These are phyloP conservation scores for Xiphophorus couchianus DNA, from an alignment of 2,113 vertebrate species.

Conservation along the genomic window DNA sequence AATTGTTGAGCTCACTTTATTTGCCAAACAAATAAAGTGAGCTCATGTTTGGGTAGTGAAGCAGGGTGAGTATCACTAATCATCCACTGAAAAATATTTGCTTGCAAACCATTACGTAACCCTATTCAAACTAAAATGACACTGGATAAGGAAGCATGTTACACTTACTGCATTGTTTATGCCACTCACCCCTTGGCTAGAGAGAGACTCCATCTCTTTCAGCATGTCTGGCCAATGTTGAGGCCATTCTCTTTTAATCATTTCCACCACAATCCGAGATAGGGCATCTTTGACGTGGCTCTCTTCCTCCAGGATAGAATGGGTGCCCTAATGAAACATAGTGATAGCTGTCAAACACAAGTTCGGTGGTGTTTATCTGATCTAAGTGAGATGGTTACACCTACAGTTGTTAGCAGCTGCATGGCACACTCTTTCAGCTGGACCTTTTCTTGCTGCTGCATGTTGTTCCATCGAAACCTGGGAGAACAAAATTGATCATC, in stretches of 20 bases:
- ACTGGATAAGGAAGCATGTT: neutral
- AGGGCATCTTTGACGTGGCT: slow-evolving; percentile 95
- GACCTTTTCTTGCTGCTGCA: slow-evolving; percentile 91
- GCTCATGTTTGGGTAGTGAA: neutral
- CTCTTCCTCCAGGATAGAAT: slow-evolving; percentile 91
- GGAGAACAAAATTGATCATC: neutral
- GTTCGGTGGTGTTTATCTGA: neutral
- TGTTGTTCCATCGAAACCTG: slow-evolving; percentile 95
- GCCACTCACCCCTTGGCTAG: slow-evolving; percentile 87
- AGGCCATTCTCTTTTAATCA: slow-evolving; percentile 99
- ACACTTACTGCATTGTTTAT: neutral
- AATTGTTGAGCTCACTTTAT: neutral
- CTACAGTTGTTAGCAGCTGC: slow-evolving; percentile 80
- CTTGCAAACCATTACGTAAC: slow-evolving; percentile 18
- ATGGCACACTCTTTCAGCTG: slow-evolving; percentile 94
- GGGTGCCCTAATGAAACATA: slow-evolving; percentile 84
- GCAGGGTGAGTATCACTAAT: slow-evolving; percentile 22
- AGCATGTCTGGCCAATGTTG: slow-evolving; percentile 98
- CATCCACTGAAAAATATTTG: slow-evolving; percentile 7
- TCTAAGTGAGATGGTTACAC: neutral
- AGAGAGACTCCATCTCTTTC: slow-evolving; percentile 91
- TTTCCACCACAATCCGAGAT: slow-evolving; percentile 94
- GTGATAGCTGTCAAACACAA: slow-evolving; percentile 1
- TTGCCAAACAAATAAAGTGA: too few relatives aligned
- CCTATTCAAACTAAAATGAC: slow-evolving; percentile 21